These are phyloP conservation scores for Eciton burchellii DNA, from an alignment of 1,140 invertebrate species.

Conservation along the genomic window DNA sequence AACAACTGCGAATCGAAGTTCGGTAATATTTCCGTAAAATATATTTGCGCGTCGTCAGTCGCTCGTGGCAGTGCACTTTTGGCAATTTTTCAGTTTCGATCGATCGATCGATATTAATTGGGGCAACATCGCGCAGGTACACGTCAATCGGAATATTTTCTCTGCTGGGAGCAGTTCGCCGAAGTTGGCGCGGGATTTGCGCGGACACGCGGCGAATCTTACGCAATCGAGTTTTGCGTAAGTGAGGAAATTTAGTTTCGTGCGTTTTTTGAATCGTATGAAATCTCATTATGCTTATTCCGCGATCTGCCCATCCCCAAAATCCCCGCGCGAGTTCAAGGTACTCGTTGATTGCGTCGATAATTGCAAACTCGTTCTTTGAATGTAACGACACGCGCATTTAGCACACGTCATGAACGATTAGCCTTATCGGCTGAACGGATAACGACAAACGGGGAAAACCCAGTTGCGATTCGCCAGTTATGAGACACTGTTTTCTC, in stretches of 20 bases:
- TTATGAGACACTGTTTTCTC: background rate
- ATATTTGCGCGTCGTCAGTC: background rate
- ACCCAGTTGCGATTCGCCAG: background rate
- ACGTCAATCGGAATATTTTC: background rate
- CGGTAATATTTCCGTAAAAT: constrained; percentile 1
- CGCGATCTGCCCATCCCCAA: background rate
- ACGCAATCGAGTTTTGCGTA: constrained; percentile 23
- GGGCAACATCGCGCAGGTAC: background rate
- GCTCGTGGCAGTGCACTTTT: background rate
- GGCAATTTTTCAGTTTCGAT: background rate
- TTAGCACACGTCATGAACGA: constrained; percentile 22
- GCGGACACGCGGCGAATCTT: constrained; percentile 21
- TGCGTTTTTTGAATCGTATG: constrained; percentile 46
- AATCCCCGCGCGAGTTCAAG: constrained; percentile 17
- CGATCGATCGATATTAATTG: background rate
- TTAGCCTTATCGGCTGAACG: constrained; percentile 18
- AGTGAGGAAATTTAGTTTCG: constrained; percentile 39
- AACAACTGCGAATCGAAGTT: background rate
- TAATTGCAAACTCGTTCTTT: constrained; percentile 24
- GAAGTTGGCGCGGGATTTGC: constrained; percentile 25
- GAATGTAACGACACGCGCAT: background rate
- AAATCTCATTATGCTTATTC: constrained; percentile 25
- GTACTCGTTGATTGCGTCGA: constrained; percentile 33
- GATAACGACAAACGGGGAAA: too few species aligned
- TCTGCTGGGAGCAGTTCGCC: background rate